These are phyloP conservation scores for Falco peregrinus DNA, from an alignment of 2,797 vertebrate species.

Conservation along the genomic window DNA sequence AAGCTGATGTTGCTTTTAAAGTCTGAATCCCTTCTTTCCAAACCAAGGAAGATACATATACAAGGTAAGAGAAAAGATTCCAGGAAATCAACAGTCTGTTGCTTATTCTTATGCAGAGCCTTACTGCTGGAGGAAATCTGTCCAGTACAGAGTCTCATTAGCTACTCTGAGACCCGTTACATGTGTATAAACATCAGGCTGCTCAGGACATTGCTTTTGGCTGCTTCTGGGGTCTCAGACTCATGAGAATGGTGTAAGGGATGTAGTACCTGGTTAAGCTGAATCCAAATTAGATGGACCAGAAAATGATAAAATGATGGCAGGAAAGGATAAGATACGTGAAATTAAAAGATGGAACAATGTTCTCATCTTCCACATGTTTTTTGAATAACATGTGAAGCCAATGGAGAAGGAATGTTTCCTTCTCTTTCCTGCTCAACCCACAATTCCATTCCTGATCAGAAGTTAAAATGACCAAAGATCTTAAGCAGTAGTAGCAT, in stretches of 20 bases:
- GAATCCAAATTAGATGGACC: background rate
- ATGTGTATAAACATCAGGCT: background rate
- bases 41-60: background rate
- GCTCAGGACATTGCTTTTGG: background rate
- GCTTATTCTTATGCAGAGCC: background rate
- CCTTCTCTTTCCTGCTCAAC: background rate
- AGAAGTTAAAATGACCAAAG: background rate
- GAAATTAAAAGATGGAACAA: background rate
- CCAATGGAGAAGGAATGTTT: background rate
- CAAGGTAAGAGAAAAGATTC: background rate
- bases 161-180: background rate
- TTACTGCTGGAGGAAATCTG: background rate
- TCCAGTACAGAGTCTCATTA: background rate
- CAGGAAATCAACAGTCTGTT: background rate
- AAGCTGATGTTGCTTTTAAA: background rate
- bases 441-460: background rate
- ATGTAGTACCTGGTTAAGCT: background rate
- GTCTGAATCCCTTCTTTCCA: background rate
- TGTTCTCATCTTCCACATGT: background rate
- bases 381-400: background rate
- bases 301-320: background rate
- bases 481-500: background rate
- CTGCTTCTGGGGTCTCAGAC: background rate
- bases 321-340: background rate
- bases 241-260: background rate